Conservation (phyloP, 2,888 invertebrate species). For the Hirtodrosophila confusa region DNA sequence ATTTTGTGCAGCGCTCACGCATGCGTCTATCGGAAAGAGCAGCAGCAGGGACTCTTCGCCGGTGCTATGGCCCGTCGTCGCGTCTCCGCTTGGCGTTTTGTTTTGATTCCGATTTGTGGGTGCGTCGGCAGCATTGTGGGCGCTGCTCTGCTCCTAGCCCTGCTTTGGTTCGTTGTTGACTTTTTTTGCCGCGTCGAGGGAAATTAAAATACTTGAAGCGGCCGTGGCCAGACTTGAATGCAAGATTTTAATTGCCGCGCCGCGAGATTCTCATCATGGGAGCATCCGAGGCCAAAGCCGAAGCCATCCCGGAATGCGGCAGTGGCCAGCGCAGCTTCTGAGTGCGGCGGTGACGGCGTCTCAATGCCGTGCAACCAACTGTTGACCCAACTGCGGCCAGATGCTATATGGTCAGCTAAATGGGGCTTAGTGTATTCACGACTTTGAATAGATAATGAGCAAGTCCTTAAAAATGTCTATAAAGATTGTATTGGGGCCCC, state of each 20-base stretch:
- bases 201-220: constrained; percentile 71
- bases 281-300: neutral
- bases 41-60: constrained; percentile 7
- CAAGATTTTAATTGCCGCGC: constrained; percentile 76
- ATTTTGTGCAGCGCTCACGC: constrained; percentile 61
- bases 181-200: constrained; percentile 63
- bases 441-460: no score
- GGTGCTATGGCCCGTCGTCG: constrained; percentile 10
- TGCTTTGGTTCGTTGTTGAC: constrained; percentile 37
- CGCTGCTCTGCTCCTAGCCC: neutral
- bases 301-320: constrained; percentile 1
- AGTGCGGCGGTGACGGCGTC: constrained; percentile 19
- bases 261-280: constrained; percentile 35
- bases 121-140: constrained; percentile 19
- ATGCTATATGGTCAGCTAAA: constrained; percentile 38
- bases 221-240: constrained; percentile 55
- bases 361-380: constrained; percentile 70
- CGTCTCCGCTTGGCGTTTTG: constrained; percentile 55
- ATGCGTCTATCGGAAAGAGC: constrained; percentile 39
- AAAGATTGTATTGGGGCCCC: no score
- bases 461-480: no score
- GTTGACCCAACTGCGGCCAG: constrained; percentile 56
- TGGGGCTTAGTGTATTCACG: constrained; percentile 36
- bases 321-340: constrained; percentile 20
- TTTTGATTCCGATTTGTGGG: constrained; percentile 69